phyloP scores from a whole-genome alignment of 2,113 vertebrate species.

The Sebastes fasciatus region DNA sequence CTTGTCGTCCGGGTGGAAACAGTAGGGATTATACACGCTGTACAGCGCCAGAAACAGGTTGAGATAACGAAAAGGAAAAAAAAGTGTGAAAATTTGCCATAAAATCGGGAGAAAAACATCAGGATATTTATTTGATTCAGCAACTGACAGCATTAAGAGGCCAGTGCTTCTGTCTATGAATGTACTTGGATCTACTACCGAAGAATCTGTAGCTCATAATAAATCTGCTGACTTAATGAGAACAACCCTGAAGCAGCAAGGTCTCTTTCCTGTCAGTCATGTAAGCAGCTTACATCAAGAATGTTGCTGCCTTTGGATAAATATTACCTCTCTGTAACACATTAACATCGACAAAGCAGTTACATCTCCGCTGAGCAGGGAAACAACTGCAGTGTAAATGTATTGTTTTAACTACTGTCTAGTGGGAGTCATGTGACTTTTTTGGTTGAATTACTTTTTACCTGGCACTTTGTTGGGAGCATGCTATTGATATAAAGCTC shows the following conservation, averaged over 20 bases:
- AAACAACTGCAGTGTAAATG: neutral
- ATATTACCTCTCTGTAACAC: conserved; percentile 18
- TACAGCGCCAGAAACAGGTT: too few relatives aligned
- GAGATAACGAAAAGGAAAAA: too few relatives aligned
- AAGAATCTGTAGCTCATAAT: neutral
- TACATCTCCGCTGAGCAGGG: neutral
- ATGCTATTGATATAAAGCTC: neutral
- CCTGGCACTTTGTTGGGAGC: neutral
- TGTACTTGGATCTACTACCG: conserved; percentile 6
- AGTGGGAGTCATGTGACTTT: neutral
- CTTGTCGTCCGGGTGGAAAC: too few relatives aligned
- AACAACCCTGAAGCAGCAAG: conserved; percentile 13
- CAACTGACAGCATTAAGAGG: neutral
- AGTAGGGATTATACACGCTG: too few relatives aligned
- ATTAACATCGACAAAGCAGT: conserved; percentile 13
- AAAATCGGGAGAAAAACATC: too few relatives aligned
- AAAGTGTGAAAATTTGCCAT: too few relatives aligned
- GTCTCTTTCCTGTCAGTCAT: conserved; percentile 22
- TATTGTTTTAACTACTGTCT: neutral
- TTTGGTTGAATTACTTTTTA: neutral
- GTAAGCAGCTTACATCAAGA: conserved; percentile 24
- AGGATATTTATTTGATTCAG: conserved; percentile 30
- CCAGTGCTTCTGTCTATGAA: neutral
- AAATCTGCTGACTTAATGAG: conserved; percentile 41
- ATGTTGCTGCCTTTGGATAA: conserved; percentile 22